Base-by-base conservation (phyloP, 1,140 invertebrate genomes). In the Sipha flava region DNA sequence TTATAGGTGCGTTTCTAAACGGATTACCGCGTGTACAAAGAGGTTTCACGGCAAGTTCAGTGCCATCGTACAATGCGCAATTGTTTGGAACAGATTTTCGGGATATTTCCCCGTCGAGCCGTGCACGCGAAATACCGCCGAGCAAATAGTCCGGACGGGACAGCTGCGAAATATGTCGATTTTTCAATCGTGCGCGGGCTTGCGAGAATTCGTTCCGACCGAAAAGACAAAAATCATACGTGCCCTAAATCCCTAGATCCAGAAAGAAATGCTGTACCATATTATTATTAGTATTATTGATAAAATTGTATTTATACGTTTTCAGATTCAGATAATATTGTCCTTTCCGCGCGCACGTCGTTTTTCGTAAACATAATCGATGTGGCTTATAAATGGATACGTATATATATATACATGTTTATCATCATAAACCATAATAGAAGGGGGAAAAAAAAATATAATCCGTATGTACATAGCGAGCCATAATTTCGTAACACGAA, bases 51-150 rank as follows among this genome's bases (percentile, higher is more conserved):
- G 72, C 72, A 57, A 75, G 72, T 75, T 40, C 49, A 23, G 21
- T n/a, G 12, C 9, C 7, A 4, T 5, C 31, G 52, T 43, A 75
- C 72, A 75, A 75, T 57, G 31, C 72, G 72, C 49, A 75, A 75
- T 75, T 75, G 72, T 75, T 75, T 57, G 72, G 72, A 75, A 75
- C 49, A 34, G 49, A 43, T 75, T 75, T 73, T 73, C 9, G 70
- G n/a, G 70, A 31, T 73, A 47, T 49, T 73, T 52, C 62, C 31
- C 18, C 64, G 40, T 14, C 37, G n/a, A n/a, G 37, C 14, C 37
- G 40, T 66, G 64, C n/a, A 66, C 66, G 37, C 16, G 29, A 52
- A 73, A 73, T 73, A 73, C 70, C 70, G 45, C 21, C 70, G 18
- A 49, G 70, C 43, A 73, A 73, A 49, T 37, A 52, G 29, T 14